Evolutionary conservation across 2,797 vertebrate genomes (phyloP).

Genomic region (Mastacembelus armatus): DNA sequence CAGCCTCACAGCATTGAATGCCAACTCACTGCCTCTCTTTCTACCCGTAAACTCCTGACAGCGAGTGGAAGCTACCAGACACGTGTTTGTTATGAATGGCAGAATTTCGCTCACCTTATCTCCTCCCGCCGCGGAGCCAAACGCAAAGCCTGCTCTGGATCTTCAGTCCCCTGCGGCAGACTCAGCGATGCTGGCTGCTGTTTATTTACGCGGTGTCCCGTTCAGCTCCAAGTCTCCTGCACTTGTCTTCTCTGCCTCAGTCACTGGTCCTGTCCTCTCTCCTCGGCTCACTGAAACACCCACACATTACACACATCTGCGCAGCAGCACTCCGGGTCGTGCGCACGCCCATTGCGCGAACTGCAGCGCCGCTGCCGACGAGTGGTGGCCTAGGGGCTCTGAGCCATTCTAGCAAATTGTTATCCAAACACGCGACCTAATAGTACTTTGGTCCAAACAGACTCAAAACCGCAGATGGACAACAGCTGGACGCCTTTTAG

Average conservation of each 20-base stretch:
- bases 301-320: not conserved
- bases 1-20: conserved; percentile 38
- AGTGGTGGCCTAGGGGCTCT: conserved; percentile 60
- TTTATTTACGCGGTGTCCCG: conserved; percentile 62
- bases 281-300: conserved; percentile 56
- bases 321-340: conserved; percentile 59
- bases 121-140: conserved; percentile 27
- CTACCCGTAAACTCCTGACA: conserved; percentile 65
- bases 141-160: conserved; percentile 19
- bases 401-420: conserved; percentile 36
- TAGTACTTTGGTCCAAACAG: conserved; percentile 10
- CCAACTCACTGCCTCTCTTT: conserved; percentile 7
- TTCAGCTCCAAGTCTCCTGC: conserved; percentile 51
- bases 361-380: conserved; percentile 73
- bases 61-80: conserved; percentile 40
- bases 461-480: conserved; percentile 46
- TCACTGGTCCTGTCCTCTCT: conserved; percentile 68
- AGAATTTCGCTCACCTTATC: conserved; percentile 51
- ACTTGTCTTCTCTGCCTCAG: conserved; percentile 61
- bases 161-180: conserved; percentile 35
- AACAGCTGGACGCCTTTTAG: conserved; percentile 63
- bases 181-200: conserved; percentile 30
- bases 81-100: conserved; percentile 49
- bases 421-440: conserved; percentile 38
- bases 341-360: conserved; percentile 64